Conservation (phyloP, 2,888 invertebrate species). For the Meiosimyza decipiens region DNA sequence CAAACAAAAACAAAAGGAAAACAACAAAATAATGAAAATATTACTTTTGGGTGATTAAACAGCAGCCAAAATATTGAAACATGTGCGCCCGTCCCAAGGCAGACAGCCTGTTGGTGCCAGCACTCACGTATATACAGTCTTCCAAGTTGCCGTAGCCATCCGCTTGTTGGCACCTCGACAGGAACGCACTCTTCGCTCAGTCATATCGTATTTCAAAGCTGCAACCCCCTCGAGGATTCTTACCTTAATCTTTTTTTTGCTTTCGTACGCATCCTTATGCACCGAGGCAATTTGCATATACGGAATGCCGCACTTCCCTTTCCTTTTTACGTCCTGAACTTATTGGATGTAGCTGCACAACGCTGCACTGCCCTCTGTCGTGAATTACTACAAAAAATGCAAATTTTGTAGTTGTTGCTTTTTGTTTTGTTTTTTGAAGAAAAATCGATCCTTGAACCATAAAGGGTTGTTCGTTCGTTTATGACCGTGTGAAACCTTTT, state of each 20-base stretch:
- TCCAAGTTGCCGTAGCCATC: slow-evolving; percentile 34
- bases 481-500: slow-evolving; percentile 46
- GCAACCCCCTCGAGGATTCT: slow-evolving; percentile 9
- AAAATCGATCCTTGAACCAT: neutral
- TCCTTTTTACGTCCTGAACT: slow-evolving; percentile 44
- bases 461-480: slow-evolving; percentile 22
- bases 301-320: slow-evolving; percentile 48
- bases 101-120: neutral
- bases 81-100: slow-evolving; percentile 46
- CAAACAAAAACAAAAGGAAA: neutral
- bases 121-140: too few relatives aligned
- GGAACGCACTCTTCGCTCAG: slow-evolving; percentile 33
- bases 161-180: slow-evolving; percentile 3
- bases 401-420: slow-evolving; percentile 24
- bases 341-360: slow-evolving; percentile 30
- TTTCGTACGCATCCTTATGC: slow-evolving; percentile 9
- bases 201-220: slow-evolving; percentile 45
- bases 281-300: slow-evolving; percentile 24
- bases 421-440: slow-evolving; percentile 2
- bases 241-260: neutral
- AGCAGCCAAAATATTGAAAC: slow-evolving; percentile 60
- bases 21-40: slow-evolving; percentile 23
- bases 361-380: neutral
- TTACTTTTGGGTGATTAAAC: slow-evolving; percentile 58
- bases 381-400: slow-evolving; percentile 17